Base-by-base conservation (phyloP, 2,888 invertebrate genomes). In the Drosophila demipolita region DNA sequence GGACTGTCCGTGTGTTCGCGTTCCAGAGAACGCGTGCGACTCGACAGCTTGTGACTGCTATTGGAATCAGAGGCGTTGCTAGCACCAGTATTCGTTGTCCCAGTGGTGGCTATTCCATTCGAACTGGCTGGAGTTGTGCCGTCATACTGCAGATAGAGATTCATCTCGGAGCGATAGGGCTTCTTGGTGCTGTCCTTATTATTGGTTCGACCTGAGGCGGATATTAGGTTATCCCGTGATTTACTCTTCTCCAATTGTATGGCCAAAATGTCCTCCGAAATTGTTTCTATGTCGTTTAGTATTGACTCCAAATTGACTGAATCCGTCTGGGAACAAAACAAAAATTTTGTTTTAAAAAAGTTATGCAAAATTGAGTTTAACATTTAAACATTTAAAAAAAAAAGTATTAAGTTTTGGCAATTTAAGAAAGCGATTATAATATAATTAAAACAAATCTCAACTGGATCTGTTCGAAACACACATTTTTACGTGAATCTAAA, bases 231-330 rank as follows among this genome's bases (percentile, higher is more conserved):
- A 40, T 92, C 93, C 20, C 90, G 90, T 4, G 91, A 91, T 62
- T 83, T 91, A 48, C 83, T 90, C 50, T 91, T 92, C 32, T 92
- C 91, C 54, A 93, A 55, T 66, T 93, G 93, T 66, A 93, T 91
- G 48, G 92, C 91, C 66, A 92, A 67, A 23, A 93, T 92, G 49
- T 93, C 93, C 63, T 91, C 92, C 1, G 94, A 94, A 63, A 95
- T 94, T 0, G 95, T 94, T 89, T 96, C 95, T 8, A 96, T 95
- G 73, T 96, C 96, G 67, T 95, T 95, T 0, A 96, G 92, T 50
- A 96, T 92, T 73, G 96, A 95, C 80, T 96, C 96, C 48, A 96
- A 93, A 87, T 96, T 96, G 0, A 95, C 95, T 15, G 95, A 95
- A 32, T 94, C 95, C 83, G 92, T 91, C 91, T 91, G 72, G 0